These are phyloP conservation scores for Calameuta idolon DNA, from an alignment of 2,888 invertebrate species.

Conservation along the genomic window DNA sequence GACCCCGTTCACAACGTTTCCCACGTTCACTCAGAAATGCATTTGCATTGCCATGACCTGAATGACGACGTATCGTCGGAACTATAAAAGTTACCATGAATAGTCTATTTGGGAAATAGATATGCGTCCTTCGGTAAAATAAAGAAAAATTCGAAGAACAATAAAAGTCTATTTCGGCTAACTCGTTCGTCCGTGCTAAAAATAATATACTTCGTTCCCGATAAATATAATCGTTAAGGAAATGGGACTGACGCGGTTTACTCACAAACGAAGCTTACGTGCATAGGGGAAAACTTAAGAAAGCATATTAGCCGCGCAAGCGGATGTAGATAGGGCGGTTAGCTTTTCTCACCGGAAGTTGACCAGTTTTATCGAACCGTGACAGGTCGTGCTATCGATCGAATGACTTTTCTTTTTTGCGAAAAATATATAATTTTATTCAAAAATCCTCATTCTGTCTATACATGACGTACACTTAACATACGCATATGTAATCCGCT, in stretches of 20 bases:
- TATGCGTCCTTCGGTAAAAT: neutral
- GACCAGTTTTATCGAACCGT: neutral
- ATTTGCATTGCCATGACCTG: neutral
- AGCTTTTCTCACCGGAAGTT: neutral
- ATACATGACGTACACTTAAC: neutral
- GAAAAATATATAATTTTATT: neutral
- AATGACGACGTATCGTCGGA: neutral
- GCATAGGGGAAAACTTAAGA: too few species aligned
- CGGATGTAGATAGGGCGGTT: neutral
- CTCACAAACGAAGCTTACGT: neutral
- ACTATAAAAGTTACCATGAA: neutral
- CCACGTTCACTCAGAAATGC: neutral
- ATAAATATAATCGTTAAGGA: neutral
- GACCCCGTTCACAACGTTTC: neutral
- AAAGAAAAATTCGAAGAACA: neutral
- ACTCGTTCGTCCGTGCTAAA: neutral
- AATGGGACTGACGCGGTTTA: neutral
- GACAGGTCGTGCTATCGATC: neutral
- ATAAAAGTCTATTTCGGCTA: neutral
- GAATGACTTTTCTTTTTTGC: neutral
- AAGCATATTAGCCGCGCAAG: neutral
- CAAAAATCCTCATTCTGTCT: neutral
- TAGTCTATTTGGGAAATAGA: neutral
- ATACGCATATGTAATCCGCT: neutral
- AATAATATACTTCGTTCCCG: neutral